Percentiles rank a stretch among this genome's conserved stretches.
Conservation (phyloP, 2,888 invertebrate species). For the Metopia argyrocephala region DNA sequence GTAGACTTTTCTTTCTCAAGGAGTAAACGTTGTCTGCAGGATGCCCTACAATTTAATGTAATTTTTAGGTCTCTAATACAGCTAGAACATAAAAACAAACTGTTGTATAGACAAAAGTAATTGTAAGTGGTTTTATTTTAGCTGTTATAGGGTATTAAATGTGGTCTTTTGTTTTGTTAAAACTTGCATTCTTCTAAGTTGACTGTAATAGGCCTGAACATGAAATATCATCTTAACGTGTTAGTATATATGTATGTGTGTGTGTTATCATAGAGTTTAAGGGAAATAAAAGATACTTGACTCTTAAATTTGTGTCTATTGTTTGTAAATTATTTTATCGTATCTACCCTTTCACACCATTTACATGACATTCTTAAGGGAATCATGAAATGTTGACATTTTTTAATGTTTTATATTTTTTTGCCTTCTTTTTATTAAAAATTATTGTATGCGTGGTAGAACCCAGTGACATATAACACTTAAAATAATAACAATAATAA, state of each 20-base stretch:
- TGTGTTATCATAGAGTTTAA: background rate
- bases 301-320: background rate
- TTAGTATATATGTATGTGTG: background rate
- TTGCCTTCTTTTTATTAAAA: background rate
- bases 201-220: background rate
- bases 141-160: too few species aligned
- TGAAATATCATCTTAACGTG: background rate
- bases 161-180: too few species aligned
- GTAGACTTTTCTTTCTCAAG: too few species aligned
- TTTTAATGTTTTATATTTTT: constrained; percentile 15
- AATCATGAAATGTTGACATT: constrained; percentile 7
- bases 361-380: constrained; percentile 18
- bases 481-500: background rate
- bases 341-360: constrained; percentile 14
- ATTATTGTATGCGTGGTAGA: background rate
- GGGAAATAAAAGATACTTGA: constrained; percentile 34
- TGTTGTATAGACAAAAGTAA: too few species aligned
- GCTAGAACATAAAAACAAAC: too few species aligned
- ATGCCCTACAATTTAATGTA: too few species aligned
- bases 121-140: too few species aligned
- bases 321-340: background rate
- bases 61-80: too few species aligned
- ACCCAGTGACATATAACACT: background rate
- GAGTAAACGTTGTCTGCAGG: too few species aligned
- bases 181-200: too few species aligned